A percentile compares a stretch with the other conserved stretches of the same genome.
These are phyloP conservation scores for Sterrhoptilus dennistouni DNA, from an alignment of 2,113 vertebrate genomes.

Conservation along the genomic window DNA sequence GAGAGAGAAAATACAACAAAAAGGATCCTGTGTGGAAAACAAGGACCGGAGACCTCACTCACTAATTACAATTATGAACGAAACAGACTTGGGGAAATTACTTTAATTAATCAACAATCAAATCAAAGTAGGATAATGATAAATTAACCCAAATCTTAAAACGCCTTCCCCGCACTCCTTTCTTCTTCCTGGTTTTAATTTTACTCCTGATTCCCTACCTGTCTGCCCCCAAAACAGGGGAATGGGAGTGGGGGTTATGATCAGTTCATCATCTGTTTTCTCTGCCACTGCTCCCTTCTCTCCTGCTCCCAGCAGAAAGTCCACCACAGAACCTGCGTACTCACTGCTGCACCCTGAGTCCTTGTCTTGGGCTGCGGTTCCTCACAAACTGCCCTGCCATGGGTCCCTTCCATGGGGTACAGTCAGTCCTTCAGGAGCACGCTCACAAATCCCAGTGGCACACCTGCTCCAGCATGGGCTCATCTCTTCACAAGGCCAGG, in stretches of 20 bases:
- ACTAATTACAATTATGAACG: too few species aligned
- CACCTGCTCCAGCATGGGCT: neutral
- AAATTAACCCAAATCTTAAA: neutral
- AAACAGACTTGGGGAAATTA: neutral
- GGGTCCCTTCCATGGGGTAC: neutral
- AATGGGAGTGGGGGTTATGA: accelerated
- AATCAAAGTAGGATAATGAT: neutral
- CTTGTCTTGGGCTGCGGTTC: neutral
- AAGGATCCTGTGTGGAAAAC: neutral
- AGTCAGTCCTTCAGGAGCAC: neutral
- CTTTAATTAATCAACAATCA: neutral
- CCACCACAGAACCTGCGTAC: neutral
- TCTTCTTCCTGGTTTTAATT: neutral
- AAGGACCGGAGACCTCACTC: neutral
- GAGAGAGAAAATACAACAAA: neutral
- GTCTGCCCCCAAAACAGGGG: neutral
- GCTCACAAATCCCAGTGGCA: neutral
- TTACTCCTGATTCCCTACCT: neutral
- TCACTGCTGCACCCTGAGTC: neutral
- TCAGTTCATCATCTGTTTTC: neutral
- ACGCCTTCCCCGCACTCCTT: accelerated
- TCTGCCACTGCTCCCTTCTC: neutral
- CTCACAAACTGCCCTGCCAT: neutral
- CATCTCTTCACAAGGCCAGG: neutral
- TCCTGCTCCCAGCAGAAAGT: neutral